Percentiles rank a stretch among this genome's conserved stretches.
Conservation (phyloP, 2,797 vertebrate genomes). For the Pangasius krempfi region DNA sequence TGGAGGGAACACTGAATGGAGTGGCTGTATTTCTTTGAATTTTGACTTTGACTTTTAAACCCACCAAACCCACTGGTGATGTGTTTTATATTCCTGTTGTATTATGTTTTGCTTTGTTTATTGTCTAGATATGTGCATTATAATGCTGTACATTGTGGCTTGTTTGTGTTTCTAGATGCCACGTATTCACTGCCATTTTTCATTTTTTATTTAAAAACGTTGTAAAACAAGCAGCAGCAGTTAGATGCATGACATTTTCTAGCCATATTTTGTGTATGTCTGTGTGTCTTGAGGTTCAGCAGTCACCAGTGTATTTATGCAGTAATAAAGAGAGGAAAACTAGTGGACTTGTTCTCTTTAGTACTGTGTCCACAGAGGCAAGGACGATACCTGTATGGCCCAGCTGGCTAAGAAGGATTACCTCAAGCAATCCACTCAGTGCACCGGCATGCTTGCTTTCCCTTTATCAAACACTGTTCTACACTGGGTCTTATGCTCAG, state of each 20-base stretch:
- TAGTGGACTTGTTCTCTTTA: conserved; percentile 28
- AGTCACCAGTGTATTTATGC: not conserved
- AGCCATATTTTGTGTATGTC: not conserved
- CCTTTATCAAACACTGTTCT: conserved; percentile 16
- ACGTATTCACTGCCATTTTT: not conserved
- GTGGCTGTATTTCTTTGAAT: not conserved
- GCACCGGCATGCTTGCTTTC: conserved; percentile 35
- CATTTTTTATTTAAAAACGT: not conserved
- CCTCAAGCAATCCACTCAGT: conserved; percentile 35
- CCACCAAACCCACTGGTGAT: not conserved
- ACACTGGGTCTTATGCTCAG: not conserved
- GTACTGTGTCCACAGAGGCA: conserved; percentile 42
- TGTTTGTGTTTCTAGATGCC: not conserved
- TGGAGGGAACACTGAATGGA: not conserved
- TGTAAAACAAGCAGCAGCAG: not conserved
- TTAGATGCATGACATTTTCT: not conserved
- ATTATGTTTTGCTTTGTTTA: not conserved
- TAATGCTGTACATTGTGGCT: not conserved
- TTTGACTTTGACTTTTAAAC: not conserved
- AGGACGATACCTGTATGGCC: conserved; percentile 49
- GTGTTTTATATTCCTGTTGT: not conserved
- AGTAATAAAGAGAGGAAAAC: conserved; percentile 5
- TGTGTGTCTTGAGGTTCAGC: not conserved
- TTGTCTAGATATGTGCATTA: not conserved
- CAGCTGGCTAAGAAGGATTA: conserved; percentile 54